Evolutionary conservation across 2,797 vertebrate species (phyloP).

Genomic region (Catharus ustulatus): DNA sequence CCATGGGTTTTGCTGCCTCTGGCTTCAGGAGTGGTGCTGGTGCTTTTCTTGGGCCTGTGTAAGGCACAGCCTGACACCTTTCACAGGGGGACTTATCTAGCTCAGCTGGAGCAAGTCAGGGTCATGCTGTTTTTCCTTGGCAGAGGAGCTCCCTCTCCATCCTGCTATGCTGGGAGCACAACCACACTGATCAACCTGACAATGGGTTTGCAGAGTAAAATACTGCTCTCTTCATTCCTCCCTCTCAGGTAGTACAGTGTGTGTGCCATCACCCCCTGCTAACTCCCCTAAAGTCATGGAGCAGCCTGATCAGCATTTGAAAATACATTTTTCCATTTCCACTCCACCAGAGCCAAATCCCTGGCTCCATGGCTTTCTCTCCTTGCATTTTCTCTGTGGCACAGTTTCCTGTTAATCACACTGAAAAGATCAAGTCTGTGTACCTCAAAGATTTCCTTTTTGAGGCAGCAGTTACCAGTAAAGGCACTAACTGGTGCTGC

Average conservation of each 20-base stretch:
- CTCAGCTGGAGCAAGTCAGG: background rate
- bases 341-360: background rate
- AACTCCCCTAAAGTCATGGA: background rate
- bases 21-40: background rate
- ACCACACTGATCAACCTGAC: background rate
- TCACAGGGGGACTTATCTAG: background rate
- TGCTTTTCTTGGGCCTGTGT: background rate
- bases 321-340: background rate
- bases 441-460: background rate
- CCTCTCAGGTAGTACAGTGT: background rate
- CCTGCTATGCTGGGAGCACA: accelerated
- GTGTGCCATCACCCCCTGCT: background rate
- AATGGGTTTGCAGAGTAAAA: background rate
- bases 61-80: background rate
- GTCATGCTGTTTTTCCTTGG: background rate
- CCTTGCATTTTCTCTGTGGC: background rate
- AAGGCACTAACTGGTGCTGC: constrained; percentile 34
- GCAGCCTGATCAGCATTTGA: background rate
- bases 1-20: background rate
- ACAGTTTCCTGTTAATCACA: background rate
- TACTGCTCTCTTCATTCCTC: background rate
- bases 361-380: background rate
- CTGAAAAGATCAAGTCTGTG: background rate
- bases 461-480: constrained; percentile 10
- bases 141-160: background rate